Conservation (phyloP, 2,888 invertebrate species). For the Nemurella pictetii region DNA sequence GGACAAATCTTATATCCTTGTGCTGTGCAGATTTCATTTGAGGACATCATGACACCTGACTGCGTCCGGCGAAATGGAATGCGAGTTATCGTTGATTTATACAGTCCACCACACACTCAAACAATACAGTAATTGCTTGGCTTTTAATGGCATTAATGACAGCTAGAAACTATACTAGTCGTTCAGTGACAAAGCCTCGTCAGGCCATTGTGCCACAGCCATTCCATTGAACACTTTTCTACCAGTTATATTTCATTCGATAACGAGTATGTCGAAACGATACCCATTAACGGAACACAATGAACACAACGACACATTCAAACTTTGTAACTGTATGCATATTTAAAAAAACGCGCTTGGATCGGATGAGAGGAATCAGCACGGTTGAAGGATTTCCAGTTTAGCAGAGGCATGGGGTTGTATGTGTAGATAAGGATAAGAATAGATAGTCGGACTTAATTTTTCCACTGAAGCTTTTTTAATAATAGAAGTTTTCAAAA, state of each 20-base stretch:
- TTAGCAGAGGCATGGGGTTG: too few relatives aligned
- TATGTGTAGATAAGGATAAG: too few relatives aligned
- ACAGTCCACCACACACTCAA: not conserved
- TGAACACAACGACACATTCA: not conserved
- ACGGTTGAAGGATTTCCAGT: too few relatives aligned
- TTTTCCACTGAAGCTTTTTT: too few relatives aligned
- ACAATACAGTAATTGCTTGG: not conserved
- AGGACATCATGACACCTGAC: not conserved
- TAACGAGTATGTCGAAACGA: not conserved
- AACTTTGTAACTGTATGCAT: not conserved
- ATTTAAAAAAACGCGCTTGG: not conserved
- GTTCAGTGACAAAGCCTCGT: not conserved
- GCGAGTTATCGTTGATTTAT: not conserved
- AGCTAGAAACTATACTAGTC: not conserved
- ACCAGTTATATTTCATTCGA: not conserved
- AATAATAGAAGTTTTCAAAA: too few relatives aligned
- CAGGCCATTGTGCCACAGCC: not conserved
- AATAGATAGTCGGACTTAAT: too few relatives aligned
- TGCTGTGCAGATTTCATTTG: not conserved
- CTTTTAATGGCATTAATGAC: not conserved
- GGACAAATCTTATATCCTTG: not conserved
- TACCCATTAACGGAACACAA: not conserved
- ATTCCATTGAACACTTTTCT: not conserved
- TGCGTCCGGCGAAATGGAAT: not conserved
- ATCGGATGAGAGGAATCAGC: not conserved